A percentile compares a stretch with the other conserved stretches of the same genome.
Conservation (phyloP, 2,113 vertebrate genomes). For the Cyanocitta stelleri region DNA sequence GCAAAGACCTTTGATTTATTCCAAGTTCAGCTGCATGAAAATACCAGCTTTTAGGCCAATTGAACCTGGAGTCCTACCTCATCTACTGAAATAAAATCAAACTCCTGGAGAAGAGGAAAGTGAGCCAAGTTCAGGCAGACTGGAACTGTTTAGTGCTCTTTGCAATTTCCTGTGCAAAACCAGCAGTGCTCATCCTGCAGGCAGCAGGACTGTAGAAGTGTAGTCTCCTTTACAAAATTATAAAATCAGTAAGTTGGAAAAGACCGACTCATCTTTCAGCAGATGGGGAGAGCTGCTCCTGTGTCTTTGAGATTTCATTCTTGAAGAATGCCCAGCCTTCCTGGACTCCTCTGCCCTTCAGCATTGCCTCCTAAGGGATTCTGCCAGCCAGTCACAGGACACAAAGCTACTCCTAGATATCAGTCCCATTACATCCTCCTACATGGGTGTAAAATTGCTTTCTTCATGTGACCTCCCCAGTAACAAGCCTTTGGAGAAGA, state of each 20-base stretch:
- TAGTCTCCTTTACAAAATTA: rapidly evolving
- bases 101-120: neutral
- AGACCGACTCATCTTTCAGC: neutral
- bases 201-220: neutral
- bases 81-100: neutral
- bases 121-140: rapidly evolving
- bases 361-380: neutral
- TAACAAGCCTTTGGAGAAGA: neutral
- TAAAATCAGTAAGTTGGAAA: neutral
- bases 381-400: neutral
- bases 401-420: neutral
- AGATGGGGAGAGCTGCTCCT: too few relatives aligned
- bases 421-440: neutral
- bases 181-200: neutral
- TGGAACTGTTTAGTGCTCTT: neutral
- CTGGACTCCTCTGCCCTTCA: neutral
- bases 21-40: neutral
- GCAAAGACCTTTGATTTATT: neutral
- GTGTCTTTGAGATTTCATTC: too few relatives aligned
- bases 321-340: neutral
- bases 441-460: neutral
- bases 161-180: neutral
- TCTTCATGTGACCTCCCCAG: neutral
- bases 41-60: neutral
- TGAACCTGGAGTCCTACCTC: neutral